phyloP scores from a whole-genome alignment of 2,113 vertebrate genomes.

The Dermatemys mawii region DNA sequence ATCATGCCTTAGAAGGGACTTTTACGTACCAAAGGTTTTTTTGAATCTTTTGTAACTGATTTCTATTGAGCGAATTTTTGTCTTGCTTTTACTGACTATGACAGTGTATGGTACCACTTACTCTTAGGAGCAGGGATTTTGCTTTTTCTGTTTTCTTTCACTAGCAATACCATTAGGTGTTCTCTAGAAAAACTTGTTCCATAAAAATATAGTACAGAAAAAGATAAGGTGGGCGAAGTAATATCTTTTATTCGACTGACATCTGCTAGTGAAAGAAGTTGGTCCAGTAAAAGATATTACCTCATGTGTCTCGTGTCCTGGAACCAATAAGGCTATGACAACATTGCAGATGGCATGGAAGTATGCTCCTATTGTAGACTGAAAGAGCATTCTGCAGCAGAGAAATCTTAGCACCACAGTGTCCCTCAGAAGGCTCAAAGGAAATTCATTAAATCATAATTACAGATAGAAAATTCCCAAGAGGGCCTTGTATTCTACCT shows the following conservation, averaged over 20 bases:
- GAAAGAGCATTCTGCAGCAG: neutral
- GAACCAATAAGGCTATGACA: neutral
- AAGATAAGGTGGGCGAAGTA: neutral
- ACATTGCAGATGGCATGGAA: neutral
- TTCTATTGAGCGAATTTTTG: neutral
- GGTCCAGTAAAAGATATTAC: neutral
- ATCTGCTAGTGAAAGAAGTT: neutral
- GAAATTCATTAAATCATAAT: neutral
- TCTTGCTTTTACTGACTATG: neutral
- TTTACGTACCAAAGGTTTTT: neutral
- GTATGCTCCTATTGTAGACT: neutral
- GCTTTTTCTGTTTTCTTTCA: neutral
- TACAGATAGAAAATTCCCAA: neutral
- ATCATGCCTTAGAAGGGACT: neutral
- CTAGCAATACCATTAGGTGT: neutral
- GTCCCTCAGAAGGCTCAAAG: neutral
- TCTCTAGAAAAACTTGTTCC: neutral
- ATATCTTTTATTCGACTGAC: neutral
- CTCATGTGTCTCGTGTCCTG: neutral
- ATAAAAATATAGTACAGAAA: neutral
- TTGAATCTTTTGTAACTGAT: neutral
- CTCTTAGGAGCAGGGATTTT: neutral
- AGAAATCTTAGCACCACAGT: neutral
- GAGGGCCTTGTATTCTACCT: neutral
- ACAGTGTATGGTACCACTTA: neutral